A percentile compares a stretch with the other conserved stretches of the same genome.
These are phyloP conservation scores for Deilephila elpenor DNA, from an alignment of 2,888 invertebrate genomes.

Conservation along the genomic window DNA sequence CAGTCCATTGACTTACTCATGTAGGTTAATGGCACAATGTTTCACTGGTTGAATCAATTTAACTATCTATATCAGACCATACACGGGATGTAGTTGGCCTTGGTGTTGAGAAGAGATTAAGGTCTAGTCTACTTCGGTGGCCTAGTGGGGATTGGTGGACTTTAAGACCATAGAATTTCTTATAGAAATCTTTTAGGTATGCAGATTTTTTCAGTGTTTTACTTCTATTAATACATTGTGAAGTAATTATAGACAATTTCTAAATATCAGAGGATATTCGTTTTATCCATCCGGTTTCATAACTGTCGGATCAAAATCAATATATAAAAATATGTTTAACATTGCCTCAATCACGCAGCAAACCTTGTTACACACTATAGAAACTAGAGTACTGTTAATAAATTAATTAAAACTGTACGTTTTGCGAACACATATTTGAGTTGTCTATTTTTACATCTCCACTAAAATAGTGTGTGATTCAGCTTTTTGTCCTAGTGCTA, in stretches of 20 bases:
- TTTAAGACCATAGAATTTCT: too few species aligned
- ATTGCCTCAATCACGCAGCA: not conserved
- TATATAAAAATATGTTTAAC: not conserved
- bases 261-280: too few species aligned
- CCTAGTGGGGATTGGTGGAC: too few species aligned
- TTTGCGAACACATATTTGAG: conserved; percentile 7
- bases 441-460: conserved; percentile 13
- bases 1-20: not conserved
- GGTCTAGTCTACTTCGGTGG: too few species aligned
- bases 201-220: too few species aligned
- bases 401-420: conserved; percentile 15
- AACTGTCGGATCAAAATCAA: too few species aligned
- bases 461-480: conserved; percentile 13
- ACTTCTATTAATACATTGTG: too few species aligned
- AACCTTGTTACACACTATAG: not conserved
- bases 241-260: too few species aligned
- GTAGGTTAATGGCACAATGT: not conserved
- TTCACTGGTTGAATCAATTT: not conserved
- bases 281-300: too few species aligned
- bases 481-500: conserved; percentile 10
- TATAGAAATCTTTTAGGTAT: too few species aligned
- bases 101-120: too few species aligned
- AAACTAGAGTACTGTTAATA: not conserved
- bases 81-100: too few species aligned
- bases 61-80: not conserved